Percentiles rank a stretch among this genome's conserved stretches.
Evolutionary conservation across 2,797 vertebrate species (phyloP).

Genomic region (Anas capensis): DNA sequence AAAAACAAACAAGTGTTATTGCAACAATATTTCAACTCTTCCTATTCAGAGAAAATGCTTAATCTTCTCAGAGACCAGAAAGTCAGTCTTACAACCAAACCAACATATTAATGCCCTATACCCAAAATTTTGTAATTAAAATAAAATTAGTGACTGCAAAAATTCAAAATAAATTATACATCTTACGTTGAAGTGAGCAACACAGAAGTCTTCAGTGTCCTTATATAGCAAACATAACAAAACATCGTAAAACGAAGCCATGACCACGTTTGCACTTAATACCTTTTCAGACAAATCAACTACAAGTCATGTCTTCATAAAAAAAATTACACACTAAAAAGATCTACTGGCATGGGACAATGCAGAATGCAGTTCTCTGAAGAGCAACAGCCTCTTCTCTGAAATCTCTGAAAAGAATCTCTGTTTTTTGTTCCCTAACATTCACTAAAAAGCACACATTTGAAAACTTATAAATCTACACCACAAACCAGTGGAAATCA

Average conservation of each 20-base stretch:
- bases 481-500: not conserved
- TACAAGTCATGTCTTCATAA: not conserved
- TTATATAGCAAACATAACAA: not conserved
- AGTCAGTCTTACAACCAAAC: not conserved
- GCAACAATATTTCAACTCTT: not conserved
- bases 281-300: not conserved
- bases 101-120: not conserved
- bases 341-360: not conserved
- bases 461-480: not conserved
- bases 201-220: not conserved
- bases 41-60: not conserved
- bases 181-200: not conserved
- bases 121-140: not conserved
- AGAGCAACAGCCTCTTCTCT: not conserved
- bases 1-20: not conserved
- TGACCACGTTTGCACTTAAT: not conserved
- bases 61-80: not conserved
- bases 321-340: not conserved
- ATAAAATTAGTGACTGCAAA: not conserved
- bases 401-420: not conserved
- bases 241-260: not conserved
- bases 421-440: not conserved
- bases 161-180: not conserved
- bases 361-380: not conserved
- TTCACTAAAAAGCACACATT: not conserved